These are phyloP conservation scores for Mamestra configurata DNA, from an alignment of 1,140 invertebrate genomes.

Conservation along the genomic window DNA sequence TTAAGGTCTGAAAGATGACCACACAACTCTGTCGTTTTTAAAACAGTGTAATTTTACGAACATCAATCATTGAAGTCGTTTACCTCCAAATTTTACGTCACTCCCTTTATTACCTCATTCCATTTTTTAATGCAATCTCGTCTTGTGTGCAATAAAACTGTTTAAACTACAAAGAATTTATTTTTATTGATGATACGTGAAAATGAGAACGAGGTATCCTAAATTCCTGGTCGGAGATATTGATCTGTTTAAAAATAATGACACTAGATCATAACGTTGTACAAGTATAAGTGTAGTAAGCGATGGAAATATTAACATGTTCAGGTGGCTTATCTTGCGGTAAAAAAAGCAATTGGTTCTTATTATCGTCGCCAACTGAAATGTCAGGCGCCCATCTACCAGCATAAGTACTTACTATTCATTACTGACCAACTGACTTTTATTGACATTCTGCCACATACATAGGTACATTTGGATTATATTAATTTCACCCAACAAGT, in stretches of 20 bases:
- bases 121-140: slow-evolving; percentile 80
- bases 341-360: slow-evolving; percentile 42
- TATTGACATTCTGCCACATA: slow-evolving; percentile 42
- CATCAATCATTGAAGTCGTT: slow-evolving; percentile 86
- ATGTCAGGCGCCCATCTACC: slow-evolving; percentile 32
- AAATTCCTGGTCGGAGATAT: slow-evolving; percentile 9
- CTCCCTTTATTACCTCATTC: slow-evolving; percentile 78
- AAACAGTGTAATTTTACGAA: slow-evolving; percentile 76
- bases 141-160: slow-evolving; percentile 15
- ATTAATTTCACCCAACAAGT: slow-evolving; percentile 38
- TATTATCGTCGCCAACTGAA: slow-evolving; percentile 45
- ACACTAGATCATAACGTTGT: slow-evolving; percentile 24
- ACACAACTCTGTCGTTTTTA: slow-evolving; percentile 74
- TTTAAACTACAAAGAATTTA: slow-evolving; percentile 8
- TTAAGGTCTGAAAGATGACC: slow-evolving; percentile 59
- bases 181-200: not conserved
- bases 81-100: slow-evolving; percentile 81
- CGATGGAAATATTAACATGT: slow-evolving; percentile 35
- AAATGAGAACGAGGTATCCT: not conserved
- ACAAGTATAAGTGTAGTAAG: slow-evolving; percentile 34
- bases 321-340: slow-evolving; percentile 10
- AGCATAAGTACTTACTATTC: slow-evolving; percentile 24
- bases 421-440: slow-evolving; percentile 41
- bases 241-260: slow-evolving; percentile 26
- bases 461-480: slow-evolving; percentile 41